Evolutionary conservation across 2,888 invertebrate genomes (phyloP), one percentile per base, ranked within the genome.

Genomic region (Nesidiocoris tenuis): DNA sequence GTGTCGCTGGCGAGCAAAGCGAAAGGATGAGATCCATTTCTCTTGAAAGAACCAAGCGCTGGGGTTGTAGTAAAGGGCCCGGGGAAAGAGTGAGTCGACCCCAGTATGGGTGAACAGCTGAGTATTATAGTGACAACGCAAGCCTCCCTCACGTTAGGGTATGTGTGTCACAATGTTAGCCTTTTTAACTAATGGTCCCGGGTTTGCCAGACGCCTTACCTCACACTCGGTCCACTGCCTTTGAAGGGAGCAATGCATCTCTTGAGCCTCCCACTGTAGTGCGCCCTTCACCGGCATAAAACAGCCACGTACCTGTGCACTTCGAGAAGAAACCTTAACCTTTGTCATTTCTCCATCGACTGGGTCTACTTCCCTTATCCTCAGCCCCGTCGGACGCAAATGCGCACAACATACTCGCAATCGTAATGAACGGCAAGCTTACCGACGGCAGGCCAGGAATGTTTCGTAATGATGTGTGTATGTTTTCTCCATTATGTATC

Each of bases 161-260:
- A 39, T 39, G 39, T 39, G 39, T 39, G 65, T 18, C 65, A 19
- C 65, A 39, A 65, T 24, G 65, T 65, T 65, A 39, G 65, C 65
- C 65, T 65, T 65, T 65, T 65, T 65, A 65, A 65, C 39, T 65
- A 65, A 65, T 65, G 39, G 65, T 39, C 65, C 65, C 39, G 12
- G 39, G 39, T 39, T 39, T 39, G 5, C 39, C 12, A 39, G 39
- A 39, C 39, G 39, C 39, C 39, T 39, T n/a, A n/a, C n/a, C 39
- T 39, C 39, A 12, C 39, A n/a, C 12, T 39, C 39, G 12, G 5
- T 39, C 12, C 39, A 39, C 5, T 39, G 12, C 39, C 39, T 12
- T 39, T 12, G 39, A 39, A 39, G 39, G 12, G 39, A n/a, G 39
- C 39, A 39, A 39, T 39, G 39, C 39, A 12, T 39, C 39, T 39